A percentile compares a stretch with the other conserved stretches of the same genome.
phyloP scores from a whole-genome alignment of 2,888 invertebrate species.

The Pseudeuparius sepicola region DNA sequence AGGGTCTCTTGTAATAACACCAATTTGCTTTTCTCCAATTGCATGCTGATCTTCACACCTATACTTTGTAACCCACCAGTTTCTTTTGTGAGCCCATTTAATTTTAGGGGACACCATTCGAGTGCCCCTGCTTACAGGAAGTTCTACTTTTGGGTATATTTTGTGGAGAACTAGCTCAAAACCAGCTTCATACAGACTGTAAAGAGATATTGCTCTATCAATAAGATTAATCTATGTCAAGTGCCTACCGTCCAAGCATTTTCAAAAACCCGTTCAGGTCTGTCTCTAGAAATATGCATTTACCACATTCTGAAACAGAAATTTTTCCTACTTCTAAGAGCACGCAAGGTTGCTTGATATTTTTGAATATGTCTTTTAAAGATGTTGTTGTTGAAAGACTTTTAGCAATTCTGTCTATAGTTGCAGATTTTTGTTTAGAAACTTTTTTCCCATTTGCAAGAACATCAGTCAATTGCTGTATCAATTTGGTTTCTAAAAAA shows the following conservation, averaged over 20 bases:
- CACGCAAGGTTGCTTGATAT: conserved; percentile 25
- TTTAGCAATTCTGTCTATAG: too few relatives aligned
- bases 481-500: conserved; percentile 15
- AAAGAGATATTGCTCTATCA: too few relatives aligned
- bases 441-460: too few relatives aligned
- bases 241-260: conserved; percentile 15
- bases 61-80: conserved; percentile 53
- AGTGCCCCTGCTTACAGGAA: conserved; percentile 65
- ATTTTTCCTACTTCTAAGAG: too few relatives aligned
- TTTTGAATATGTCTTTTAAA: conserved; percentile 8
- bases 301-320: too few relatives aligned
- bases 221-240: too few relatives aligned
- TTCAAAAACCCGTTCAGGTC: neutral
- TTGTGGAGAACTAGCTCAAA: conserved; percentile 62
- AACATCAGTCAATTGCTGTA: conserved; percentile 15
- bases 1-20: conserved; percentile 35
- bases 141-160: conserved; percentile 64
- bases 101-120: conserved; percentile 54
- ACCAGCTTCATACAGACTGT: conserved; percentile 71
- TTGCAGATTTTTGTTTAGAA: too few relatives aligned
- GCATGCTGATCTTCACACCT: conserved; percentile 47
- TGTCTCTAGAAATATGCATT: too few relatives aligned
- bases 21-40: conserved; percentile 11
- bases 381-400: too few relatives aligned
- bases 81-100: conserved; percentile 79